A percentile compares a stretch with the other conserved stretches of the same genome.
phyloP scores from a whole-genome alignment of 2,113 vertebrate genomes.

The Numenius arquata region DNA sequence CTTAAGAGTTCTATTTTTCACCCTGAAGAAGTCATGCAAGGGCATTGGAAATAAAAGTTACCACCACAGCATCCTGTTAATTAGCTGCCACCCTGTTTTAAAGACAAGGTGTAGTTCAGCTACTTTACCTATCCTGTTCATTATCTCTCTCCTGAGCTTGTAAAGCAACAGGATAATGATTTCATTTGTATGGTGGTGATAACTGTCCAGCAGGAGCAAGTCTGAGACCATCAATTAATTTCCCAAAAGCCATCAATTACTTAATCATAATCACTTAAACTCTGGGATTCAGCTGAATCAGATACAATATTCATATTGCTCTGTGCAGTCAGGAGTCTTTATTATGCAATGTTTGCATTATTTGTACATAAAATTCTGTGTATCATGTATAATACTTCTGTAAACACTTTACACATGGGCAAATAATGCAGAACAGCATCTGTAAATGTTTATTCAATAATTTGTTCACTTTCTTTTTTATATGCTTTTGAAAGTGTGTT shows the following conservation, averaged over 20 bases:
- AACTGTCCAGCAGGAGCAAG: not conserved
- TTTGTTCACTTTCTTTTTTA: not conserved
- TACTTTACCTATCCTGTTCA: not conserved
- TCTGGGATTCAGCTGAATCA: not conserved
- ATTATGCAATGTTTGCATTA: not conserved
- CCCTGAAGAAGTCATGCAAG: not conserved
- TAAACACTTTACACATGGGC: not conserved
- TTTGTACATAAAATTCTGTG: not conserved
- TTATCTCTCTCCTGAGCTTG: not conserved
- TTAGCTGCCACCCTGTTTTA: not conserved
- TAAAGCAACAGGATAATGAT: not conserved
- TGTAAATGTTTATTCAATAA: not conserved
- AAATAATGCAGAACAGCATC: not conserved
- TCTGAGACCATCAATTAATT: not conserved
- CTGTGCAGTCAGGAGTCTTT: not conserved
- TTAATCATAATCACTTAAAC: not conserved
- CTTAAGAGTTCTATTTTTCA: not conserved
- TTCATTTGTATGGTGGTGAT: not conserved
- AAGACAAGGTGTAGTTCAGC: not conserved
- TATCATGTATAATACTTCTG: not conserved
- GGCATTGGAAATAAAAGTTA: not conserved
- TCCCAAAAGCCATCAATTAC: not conserved
- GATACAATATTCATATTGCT: not conserved
- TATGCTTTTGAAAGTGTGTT: accelerated
- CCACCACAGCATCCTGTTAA: not conserved